A percentile compares a stretch with the other conserved stretches of the same genome.
Conservation (phyloP, 2,888 invertebrate genomes). For the Sminthurinus aureus region DNA sequence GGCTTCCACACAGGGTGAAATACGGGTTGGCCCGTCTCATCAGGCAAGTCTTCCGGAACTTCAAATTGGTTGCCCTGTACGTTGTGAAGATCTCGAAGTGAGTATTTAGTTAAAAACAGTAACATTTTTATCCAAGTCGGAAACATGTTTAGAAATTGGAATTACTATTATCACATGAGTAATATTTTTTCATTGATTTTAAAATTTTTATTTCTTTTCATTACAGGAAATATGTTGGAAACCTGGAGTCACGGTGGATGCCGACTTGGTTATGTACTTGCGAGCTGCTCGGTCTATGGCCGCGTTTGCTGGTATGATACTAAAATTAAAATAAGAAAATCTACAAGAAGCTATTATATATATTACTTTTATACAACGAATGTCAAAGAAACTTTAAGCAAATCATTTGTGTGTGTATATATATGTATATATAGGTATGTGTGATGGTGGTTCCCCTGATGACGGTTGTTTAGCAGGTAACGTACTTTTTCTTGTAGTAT, state of each 20-base stretch:
- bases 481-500: not conserved
- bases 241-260: slow-evolving; percentile 60
- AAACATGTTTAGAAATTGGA: no score
- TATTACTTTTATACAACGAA: not conserved
- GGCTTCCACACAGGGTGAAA: slow-evolving; percentile 66
- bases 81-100: slow-evolving; percentile 64
- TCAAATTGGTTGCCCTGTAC: slow-evolving; percentile 62
- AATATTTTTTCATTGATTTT: no score
- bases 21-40: slow-evolving; percentile 69
- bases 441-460: slow-evolving; percentile 91
- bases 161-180: no score
- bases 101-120: not conserved
- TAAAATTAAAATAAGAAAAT: slow-evolving; percentile 65
- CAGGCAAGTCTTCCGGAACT: slow-evolving; percentile 73
- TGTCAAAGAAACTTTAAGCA: not conserved
- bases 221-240: not conserved
- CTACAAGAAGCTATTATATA: slow-evolving; percentile 58
- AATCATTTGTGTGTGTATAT: no score
- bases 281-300: slow-evolving; percentile 97
- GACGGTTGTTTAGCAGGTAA: slow-evolving; percentile 90
- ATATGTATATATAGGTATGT: slow-evolving; percentile 98
- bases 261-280: slow-evolving; percentile 96
- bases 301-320: slow-evolving; percentile 91
- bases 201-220: no score
- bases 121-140: no score